Conservation (phyloP, 2,888 invertebrate genomes). For the Rhaphigaster nebulosa region DNA sequence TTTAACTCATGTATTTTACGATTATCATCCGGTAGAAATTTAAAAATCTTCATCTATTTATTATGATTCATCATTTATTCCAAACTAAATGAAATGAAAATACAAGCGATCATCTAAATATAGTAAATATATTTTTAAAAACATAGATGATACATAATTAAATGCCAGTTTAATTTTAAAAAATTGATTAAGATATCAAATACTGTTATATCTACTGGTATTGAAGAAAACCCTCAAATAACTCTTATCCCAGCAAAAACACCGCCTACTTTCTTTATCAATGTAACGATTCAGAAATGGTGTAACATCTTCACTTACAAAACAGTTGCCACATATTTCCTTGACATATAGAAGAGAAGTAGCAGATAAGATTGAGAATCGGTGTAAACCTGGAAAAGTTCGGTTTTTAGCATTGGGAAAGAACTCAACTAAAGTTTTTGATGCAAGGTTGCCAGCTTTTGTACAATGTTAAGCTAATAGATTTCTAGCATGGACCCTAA, state of each 20-base stretch:
- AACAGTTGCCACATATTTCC: neutral
- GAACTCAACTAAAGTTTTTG: neutral
- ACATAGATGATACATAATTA: too few species aligned
- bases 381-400: neutral
- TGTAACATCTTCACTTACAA: conserved; percentile 1
- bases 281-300: neutral
- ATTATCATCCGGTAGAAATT: too few species aligned
- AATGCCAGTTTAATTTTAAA: too few species aligned
- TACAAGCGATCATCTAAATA: too few species aligned
- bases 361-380: neutral
- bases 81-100: too few species aligned
- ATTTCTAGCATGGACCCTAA: too few species aligned
- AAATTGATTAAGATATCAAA: too few species aligned
- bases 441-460: neutral
- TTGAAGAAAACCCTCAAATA: neutral
- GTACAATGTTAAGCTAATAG: neutral
- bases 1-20: too few species aligned
- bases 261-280: neutral
- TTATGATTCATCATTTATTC: too few species aligned
- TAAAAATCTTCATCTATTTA: too few species aligned
- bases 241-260: neutral
- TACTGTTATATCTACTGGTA: too few species aligned
- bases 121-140: too few species aligned
- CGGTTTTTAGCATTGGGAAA: neutral
- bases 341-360: conserved; percentile 8